These are phyloP conservation scores for Mungos mungo DNA, from an alignment of 2,113 vertebrate species.

Conservation along the genomic window DNA sequence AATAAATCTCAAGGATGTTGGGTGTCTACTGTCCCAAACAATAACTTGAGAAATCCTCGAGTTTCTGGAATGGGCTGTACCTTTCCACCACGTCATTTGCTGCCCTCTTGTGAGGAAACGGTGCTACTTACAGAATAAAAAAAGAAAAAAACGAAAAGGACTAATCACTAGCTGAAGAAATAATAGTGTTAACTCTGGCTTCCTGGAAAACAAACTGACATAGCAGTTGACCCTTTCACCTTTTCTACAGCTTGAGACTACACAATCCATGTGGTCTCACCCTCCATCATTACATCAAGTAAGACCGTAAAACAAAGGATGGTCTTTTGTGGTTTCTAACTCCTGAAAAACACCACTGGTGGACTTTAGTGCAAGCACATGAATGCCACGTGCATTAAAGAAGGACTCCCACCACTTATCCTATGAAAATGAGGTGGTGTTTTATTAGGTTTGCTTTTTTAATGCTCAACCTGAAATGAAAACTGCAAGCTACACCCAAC, in stretches of 20 bases:
- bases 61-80: not conserved
- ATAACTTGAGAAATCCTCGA: too few species aligned
- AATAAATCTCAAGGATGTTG: not conserved
- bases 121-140: not conserved
- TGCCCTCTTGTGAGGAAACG: conserved; percentile 53
- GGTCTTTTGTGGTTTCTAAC: not conserved
- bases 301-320: not conserved
- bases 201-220: not conserved
- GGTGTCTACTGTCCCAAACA: not conserved
- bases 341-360: not conserved
- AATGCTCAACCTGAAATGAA: not conserved
- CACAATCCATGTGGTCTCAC: not conserved
- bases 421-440: not conserved
- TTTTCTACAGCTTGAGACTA: not conserved
- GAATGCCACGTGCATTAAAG: not conserved
- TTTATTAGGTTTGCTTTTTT: not conserved
- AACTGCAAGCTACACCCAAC: not conserved
- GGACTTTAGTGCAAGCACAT: not conserved
- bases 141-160: not conserved
- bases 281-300: not conserved
- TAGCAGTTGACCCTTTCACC: not conserved
- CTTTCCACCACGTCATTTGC: not conserved
- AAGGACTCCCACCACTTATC: not conserved
- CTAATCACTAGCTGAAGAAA: not conserved
- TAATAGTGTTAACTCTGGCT: not conserved